Conservation (phyloP, 2,113 vertebrate genomes). For the Pyrgilauda ruficollis region DNA sequence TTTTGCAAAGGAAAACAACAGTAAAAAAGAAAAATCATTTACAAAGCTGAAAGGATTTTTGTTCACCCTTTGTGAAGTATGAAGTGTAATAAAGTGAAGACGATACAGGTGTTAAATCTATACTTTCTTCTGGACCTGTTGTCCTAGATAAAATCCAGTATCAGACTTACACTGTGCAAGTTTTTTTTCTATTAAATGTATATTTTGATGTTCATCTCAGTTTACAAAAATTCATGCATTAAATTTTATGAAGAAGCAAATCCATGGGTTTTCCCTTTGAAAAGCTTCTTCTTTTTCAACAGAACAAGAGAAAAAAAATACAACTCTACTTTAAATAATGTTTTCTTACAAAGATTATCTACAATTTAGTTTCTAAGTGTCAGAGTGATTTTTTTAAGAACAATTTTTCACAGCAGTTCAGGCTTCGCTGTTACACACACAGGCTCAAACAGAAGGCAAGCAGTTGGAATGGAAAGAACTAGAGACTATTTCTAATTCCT, state of each 20-base stretch:
- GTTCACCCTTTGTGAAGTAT: not conserved
- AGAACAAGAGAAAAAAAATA: not conserved
- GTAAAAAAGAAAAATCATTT: not conserved
- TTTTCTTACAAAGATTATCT: not conserved
- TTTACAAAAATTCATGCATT: not conserved
- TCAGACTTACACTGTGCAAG: not conserved
- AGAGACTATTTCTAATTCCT: not conserved
- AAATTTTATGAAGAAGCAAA: not conserved
- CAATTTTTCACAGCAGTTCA: not conserved
- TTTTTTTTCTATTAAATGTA: not conserved
- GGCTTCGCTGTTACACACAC: not conserved
- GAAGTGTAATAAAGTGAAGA: not conserved
- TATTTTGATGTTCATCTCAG: not conserved
- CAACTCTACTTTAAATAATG: not conserved
- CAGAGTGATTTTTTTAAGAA: not conserved
- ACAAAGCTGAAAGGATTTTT: not conserved
- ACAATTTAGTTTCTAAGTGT: not conserved
- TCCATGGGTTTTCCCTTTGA: not conserved
- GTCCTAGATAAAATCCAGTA: not conserved
- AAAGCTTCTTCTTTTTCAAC: not conserved
- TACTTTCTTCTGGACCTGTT: not conserved
- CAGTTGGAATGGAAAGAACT: not conserved
- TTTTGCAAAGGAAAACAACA: not conserved
- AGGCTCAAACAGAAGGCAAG: not conserved
- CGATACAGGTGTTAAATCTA: not conserved